Percentiles rank a stretch among this genome's conserved stretches.
Conservation (phyloP, 2,888 invertebrate species). For the Coelinius sp. region DNA sequence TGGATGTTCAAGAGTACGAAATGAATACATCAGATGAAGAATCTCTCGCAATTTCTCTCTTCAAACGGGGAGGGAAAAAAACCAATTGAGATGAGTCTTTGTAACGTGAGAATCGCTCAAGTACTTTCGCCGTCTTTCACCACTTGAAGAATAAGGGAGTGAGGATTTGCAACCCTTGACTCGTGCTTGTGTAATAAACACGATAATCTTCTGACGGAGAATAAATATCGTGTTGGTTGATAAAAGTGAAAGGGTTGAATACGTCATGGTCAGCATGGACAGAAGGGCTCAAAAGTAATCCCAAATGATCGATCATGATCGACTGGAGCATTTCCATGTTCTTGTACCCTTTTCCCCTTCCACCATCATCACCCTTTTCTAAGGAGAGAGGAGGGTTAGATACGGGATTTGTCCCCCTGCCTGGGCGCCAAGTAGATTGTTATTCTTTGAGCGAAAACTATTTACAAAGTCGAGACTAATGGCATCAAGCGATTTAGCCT, state of each 20-base stretch:
- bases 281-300: slow-evolving; percentile 51
- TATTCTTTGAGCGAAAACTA: slow-evolving; percentile 69
- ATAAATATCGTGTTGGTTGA: slow-evolving; percentile 62
- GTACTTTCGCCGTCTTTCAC: slow-evolving; percentile 39
- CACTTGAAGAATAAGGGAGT: background rate
- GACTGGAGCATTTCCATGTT: slow-evolving; percentile 52
- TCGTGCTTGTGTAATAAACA: slow-evolving; percentile 62
- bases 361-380: slow-evolving; percentile 35
- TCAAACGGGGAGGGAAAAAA: background rate
- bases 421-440: slow-evolving; percentile 58
- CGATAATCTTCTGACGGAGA: slow-evolving; percentile 68
- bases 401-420: slow-evolving; percentile 36
- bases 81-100: slow-evolving; percentile 23
- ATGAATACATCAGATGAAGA: slow-evolving; percentile 34
- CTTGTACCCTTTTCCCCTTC: slow-evolving; percentile 40
- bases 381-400: slow-evolving; percentile 46
- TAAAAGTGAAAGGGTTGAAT: slow-evolving; percentile 29
- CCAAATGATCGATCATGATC: slow-evolving; percentile 68
- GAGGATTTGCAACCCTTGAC: slow-evolving; percentile 45
- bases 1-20: slow-evolving; percentile 24
- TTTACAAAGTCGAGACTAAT: slow-evolving; percentile 69
- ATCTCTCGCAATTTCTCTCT: background rate
- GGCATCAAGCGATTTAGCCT: slow-evolving; percentile 67
- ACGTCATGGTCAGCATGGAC: slow-evolving; percentile 42
- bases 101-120: slow-evolving; percentile 15